phyloP scores from a whole-genome alignment of 2,888 invertebrate genomes.

The Elmis aenea region DNA sequence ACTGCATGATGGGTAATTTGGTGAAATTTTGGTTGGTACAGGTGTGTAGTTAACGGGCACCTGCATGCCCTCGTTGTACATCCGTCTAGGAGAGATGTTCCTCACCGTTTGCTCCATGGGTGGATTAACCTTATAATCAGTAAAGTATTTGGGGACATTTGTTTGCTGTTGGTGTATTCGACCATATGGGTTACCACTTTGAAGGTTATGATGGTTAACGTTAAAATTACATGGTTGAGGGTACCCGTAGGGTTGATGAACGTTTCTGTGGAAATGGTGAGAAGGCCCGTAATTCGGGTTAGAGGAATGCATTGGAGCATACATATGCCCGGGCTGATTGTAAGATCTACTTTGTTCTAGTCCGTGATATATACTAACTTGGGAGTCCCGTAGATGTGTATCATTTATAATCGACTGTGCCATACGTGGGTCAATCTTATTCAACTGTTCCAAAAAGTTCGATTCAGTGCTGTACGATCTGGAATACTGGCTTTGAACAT shows the following conservation, averaged over 20 bases:
- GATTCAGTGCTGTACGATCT: constrained; percentile 22
- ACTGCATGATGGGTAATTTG: constrained; percentile 28
- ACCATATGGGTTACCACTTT: constrained; percentile 11
- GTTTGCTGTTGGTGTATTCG: constrained; percentile 13
- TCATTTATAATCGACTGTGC: constrained; percentile 40
- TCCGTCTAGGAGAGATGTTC: constrained; percentile 35
- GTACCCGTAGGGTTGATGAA: constrained; percentile 25
- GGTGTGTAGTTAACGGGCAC: constrained; percentile 30
- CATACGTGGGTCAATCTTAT: constrained; percentile 38
- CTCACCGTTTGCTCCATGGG: constrained; percentile 23
- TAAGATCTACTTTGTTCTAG: constrained; percentile 32
- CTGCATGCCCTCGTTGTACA: constrained; percentile 30
- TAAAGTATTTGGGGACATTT: constrained; percentile 13
- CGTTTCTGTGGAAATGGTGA: constrained; percentile 16
- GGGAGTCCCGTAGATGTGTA: constrained; percentile 35
- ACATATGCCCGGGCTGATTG: constrained; percentile 30
- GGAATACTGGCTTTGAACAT: constrained; percentile 23
- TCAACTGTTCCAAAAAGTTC: constrained; percentile 38
- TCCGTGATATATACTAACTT: constrained; percentile 29
- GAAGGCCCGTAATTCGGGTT: constrained; percentile 16
- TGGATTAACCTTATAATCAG: constrained; percentile 23
- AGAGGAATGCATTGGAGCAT: constrained; percentile 15
- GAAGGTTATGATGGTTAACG: constrained; percentile 11
- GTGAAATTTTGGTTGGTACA: constrained; percentile 32
- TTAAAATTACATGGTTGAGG: constrained; percentile 16